Evolutionary conservation across 2,113 vertebrate genomes (phyloP), one percentile per base, ranked within the genome.

Genomic region (Fregata magnificens): DNA sequence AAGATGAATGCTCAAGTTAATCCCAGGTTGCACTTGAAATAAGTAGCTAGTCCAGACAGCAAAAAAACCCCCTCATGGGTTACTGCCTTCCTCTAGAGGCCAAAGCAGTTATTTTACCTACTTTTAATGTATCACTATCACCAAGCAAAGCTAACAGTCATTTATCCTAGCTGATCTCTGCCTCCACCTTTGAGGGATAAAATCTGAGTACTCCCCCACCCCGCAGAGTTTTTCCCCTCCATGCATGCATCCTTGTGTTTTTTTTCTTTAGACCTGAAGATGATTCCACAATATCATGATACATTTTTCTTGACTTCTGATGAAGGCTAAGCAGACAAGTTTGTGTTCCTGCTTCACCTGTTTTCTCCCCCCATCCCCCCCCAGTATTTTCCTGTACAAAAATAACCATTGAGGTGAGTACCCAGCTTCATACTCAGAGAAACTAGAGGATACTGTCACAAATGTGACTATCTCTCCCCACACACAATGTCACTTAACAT

Each of bases 11-110:
- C 34, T 40, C 19, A 42, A 40, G 29, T 63, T 62, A 50, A 79
- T 62, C 18, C 6, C 21, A 62, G 19, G 13, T 10, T 49, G 24
- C 24, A 26, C 42, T 42, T 2, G 5, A 85, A 73, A 25, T 21
- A 67, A 56, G 20, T 13, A 69, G 44, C 1, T 17, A n/a, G 50
- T 44, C 36, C 61, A 92, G 45, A 66, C 10, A 6, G 49, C 65
- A 63, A 34, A 67, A 2, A 1, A 17, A 4, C 3, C 12, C 4
- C 26, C 13, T 56, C 3, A 16, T 3, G 14, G 9, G 14, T 88
- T 78, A 32, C 10, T 49, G 15, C 55, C 36, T 74, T 82, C 25
- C 49, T 55, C 69, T 42, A 42, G 16, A 31, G 40, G 31, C 16
- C 26, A 69, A 84, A 56, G 13, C 11, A 59, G 16, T 25, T 13